Evolutionary conservation across 2,113 vertebrate genomes (phyloP), one percentile per base, ranked within the genome.

Genomic region (Myiozetetes cayanensis): DNA sequence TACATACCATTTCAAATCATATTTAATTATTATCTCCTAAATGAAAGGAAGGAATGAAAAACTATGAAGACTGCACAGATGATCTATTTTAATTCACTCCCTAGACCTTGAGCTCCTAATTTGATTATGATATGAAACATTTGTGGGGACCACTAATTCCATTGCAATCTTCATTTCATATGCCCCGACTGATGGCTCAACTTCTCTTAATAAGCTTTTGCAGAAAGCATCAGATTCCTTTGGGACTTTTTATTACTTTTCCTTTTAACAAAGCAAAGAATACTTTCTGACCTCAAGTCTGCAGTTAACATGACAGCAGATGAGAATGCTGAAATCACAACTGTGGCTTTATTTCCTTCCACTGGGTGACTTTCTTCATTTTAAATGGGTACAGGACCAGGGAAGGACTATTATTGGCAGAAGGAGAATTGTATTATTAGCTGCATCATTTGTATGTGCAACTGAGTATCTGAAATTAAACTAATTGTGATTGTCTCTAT

Each of bases 11-110:
- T 96, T 81, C 62, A 91, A 97, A 94, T 95, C 79, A 90, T 46
- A 95, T 94, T 95, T 94, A 96, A 96, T 94, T 96, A 93, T 96
- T 95, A 81, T 95, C 82, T 89, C 77, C 66, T 89, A 95, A 96
- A 94, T 93, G 96, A 96, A 96, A 89, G 19, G 43, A 74, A 65
- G 53, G 72, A 91, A 87, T 59, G 58, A 91, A 89, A 72, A 91
- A 70, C 83, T 39, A 88, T 52, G 65, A 88, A 84, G 85, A 14
- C 67, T 74, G 47, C 12, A 37, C 24, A 92, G 91, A 63, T 5
- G 2, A n/a, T 72, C 58, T 74, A 58, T 96, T 94, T 94, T 66
- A 94, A 93, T 94, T 94, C 43, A 68, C 24, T 92, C 55, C 44
- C 62, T 85, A 94, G 91, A 90, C 62, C 44, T 70, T 53, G 27